Evolutionary conservation across 2,888 invertebrate species (phyloP), one percentile per base, ranked within the genome.

Genomic region (Peribatodes rhomboidaria): DNA sequence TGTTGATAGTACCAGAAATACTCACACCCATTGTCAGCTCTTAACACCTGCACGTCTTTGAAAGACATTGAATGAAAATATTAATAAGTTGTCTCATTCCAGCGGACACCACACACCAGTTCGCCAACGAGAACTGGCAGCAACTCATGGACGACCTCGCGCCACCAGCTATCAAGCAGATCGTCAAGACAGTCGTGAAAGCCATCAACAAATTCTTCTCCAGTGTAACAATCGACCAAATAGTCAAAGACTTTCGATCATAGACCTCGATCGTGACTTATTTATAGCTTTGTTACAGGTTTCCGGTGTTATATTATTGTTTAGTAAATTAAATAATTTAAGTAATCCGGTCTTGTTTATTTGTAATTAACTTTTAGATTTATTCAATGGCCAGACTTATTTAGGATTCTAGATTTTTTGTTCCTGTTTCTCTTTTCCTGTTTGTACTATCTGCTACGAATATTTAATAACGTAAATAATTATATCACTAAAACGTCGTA

Each of bases 101-200:
- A 92, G 93, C 90, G 57, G 90, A 92, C 1, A 87, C 90, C 0
- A 92, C 92, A 0, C 74, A 86, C 11, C 76, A 84, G 62, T 93
- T 94, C 73, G 89, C 91, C 1, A 94, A 94, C 69, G 81, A 90
- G 44, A 93, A 93, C 79, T 94, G 93, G 93, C 76, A 79, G 44
- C 89, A 92, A 47, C 75, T 94, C 41, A 94, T 94, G 93, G 90
- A 93, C 69, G 94, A 94, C 42, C 81, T 94, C 6, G 85, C 93
- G 0, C 93, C 94, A 0, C 86, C 92, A 0, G 92, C 80, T 52
- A 85, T 94, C 74, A 90, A 93, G 67, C 92, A 93, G 67, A 93
- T 94, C 54, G 90, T 90, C 2, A 79, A 77, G 33, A 88, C 90
- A 0, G 75, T 86, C 14, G 79, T 93, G 37, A 92, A 88, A 69